These are phyloP conservation scores for Acipenser oxyrinchus DNA, from an alignment of 2,797 vertebrate genomes.

Conservation along the genomic window DNA sequence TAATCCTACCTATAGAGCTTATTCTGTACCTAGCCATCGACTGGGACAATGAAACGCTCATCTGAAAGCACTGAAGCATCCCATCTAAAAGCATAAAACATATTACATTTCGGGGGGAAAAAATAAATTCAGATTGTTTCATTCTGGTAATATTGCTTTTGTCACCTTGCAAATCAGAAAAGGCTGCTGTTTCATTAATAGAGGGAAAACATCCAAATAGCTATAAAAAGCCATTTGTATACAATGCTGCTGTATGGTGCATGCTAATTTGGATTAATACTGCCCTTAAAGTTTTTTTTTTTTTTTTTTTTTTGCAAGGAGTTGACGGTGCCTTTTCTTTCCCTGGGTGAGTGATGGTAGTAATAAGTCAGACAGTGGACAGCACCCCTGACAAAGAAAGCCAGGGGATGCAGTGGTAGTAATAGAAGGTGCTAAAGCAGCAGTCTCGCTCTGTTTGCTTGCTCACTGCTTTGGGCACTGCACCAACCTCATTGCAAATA, in stretches of 20 bases:
- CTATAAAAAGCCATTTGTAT: conserved; percentile 76
- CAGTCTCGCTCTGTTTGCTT: conserved; percentile 57
- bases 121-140: conserved; percentile 79
- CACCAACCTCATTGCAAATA: conserved; percentile 69
- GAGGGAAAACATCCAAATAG: conserved; percentile 79
- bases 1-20: conserved; percentile 79
- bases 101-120: conserved; percentile 73
- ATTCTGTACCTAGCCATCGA: conserved; percentile 77
- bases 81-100: conserved; percentile 78
- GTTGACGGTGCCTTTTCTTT: conserved; percentile 7
- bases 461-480: conserved; percentile 61
- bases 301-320: not conserved
- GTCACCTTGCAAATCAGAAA: conserved; percentile 80
- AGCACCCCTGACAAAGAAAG: conserved; percentile 37
- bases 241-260: conserved; percentile 74
- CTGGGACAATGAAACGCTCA: conserved; percentile 76
- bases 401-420: conserved; percentile 31
- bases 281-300: not conserved
- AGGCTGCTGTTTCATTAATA: conserved; percentile 72
- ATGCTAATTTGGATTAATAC: conserved; percentile 75
- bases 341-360: conserved; percentile 16
- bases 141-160: conserved; percentile 81
- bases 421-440: conserved; percentile 45
- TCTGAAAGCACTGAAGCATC: conserved; percentile 69
- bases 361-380: conserved; percentile 28